Base-by-base conservation (phyloP, 2,888 invertebrate genomes). In the Hyppa rectilinea region DNA sequence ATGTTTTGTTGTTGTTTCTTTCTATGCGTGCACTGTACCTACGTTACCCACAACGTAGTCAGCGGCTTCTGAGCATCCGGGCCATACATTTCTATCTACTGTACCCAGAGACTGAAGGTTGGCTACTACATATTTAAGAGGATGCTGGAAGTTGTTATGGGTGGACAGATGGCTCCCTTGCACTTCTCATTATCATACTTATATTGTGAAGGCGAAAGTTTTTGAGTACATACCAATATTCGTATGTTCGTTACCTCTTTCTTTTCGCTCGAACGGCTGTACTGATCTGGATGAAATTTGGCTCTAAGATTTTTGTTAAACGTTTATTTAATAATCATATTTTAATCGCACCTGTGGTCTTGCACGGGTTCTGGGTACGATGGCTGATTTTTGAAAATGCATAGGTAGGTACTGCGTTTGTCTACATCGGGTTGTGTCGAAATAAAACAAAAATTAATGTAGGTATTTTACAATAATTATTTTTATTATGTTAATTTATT, bases 401-500 rank as follows among this genome's bases (percentile, higher is more conserved):
- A 26, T 26, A 20, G 0, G 26, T 38, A 55, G 20, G 20, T 29
- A 31, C 17, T 23, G 31, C 26, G n/a, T 67, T 34, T 31, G 1
- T 20, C n/a, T n/a, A 36, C 9, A 14, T 23, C 2, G 17, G 9
- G 38, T n/a, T 26, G 20, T 6, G 10, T 10, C 14, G n/a, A 75
- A 67, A 75, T 67, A 75, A 73, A 66, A 75, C 53, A 36, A 45
- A n/a, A n/a, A n/a, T n/a, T n/a, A n/a, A 20, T 29, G 7, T 38
- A 56, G 52, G 26, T 58, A 58, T 38, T 10, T 34, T 66, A 75
- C 66, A 73, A 34, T 38, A 31, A 47, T 64, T 40, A 53, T 75
- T 67, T 75, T 67, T 75, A 66, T 43, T 67, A 20, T 47, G 66
- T 59, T 73, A 67, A 67, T 58, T 73, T 59, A 75, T 58, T 58